Base-by-base conservation (phyloP, 1,140 invertebrate species). In the Laupala kohalensis region DNA sequence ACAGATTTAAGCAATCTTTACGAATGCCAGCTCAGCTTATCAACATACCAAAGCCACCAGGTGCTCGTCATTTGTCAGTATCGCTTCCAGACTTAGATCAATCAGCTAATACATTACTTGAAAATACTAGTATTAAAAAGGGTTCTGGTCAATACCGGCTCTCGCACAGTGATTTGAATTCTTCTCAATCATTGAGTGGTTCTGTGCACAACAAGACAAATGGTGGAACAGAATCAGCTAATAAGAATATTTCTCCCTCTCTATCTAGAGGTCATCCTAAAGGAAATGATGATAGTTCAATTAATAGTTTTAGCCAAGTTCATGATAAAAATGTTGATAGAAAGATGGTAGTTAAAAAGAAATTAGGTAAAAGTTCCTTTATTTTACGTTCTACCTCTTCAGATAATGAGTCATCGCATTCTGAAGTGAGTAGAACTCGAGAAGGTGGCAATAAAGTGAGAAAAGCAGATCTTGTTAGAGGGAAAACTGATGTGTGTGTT, bases 1-100 rank as follows among this genome's bases (percentile, higher is more conserved):
- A 90, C 75, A 87, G 86, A 73, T 94, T 90, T 75, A 93, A 94
- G 78, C 85, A 89, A 74, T 91, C 91, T 0, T 79, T 93, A 2
- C 84, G 92, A 70, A 92, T 93, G 85, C 91, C 92, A 3, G 80
- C 88, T 15, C 86, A 87, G 73, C 80, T 93, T 53, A 93, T 93
- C 71, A 90, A 88, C 6, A 89, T 93, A 6, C 87, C 90, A 25
- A 82, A 85, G 70, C 84, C 87, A 0, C 82, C 86, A 5, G 77
- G 83, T 66, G 83, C 83, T 74, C 83, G 85, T 25, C 76, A 85
- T 67, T 80, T 89, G 23, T 90, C 90, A 0, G 88, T 88, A 24
- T 92, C 90, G 0, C 77, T 92, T 25, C 90, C 91, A 0, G 90
- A 93, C 76, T 79, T 92, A 65, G 90, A 92, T 75, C 86, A 87